These are phyloP conservation scores for Corydoras maculifer DNA, from an alignment of 2,113 vertebrate species.

Conservation along the genomic window DNA sequence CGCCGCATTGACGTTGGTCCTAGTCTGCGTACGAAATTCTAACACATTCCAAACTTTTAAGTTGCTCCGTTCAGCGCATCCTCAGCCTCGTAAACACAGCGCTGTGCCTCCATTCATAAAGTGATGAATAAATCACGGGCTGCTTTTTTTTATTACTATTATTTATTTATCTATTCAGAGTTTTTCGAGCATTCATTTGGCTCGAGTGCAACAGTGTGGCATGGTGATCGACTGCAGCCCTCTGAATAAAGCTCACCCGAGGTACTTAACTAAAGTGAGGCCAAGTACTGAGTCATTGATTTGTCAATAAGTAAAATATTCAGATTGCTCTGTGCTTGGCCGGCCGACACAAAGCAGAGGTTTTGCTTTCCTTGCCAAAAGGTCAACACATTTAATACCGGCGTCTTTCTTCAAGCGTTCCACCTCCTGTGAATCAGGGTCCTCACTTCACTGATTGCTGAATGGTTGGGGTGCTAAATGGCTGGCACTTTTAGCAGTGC, in stretches of 20 bases:
- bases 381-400: not conserved
- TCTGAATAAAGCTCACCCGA: constrained; percentile 10
- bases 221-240: constrained; percentile 8
- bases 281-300: constrained; percentile 14
- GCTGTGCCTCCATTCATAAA: too few species aligned
- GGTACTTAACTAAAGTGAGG: constrained; percentile 31
- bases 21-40: not conserved
- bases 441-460: too few species aligned
- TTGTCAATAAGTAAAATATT: constrained; percentile 23
- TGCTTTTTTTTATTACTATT: not conserved
- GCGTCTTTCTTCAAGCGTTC: too few species aligned
- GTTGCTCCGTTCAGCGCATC: too few species aligned
- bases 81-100: too few species aligned
- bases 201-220: constrained; percentile 6
- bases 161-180: not conserved
- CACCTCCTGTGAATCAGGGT: too few species aligned
- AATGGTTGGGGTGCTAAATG: too few species aligned
- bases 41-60: constrained; percentile 4
- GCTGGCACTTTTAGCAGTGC: too few species aligned
- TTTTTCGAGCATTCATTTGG: constrained; percentile 14
- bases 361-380: not conserved
- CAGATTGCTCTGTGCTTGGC: not conserved
- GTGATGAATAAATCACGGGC: too few species aligned
- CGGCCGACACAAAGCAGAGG: not conserved
- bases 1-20: not conserved